A percentile compares a stretch with the other conserved stretches of the same genome.
Evolutionary conservation across 2,797 vertebrate genomes (phyloP).

Genomic region (Atherinosoma microstoma): DNA sequence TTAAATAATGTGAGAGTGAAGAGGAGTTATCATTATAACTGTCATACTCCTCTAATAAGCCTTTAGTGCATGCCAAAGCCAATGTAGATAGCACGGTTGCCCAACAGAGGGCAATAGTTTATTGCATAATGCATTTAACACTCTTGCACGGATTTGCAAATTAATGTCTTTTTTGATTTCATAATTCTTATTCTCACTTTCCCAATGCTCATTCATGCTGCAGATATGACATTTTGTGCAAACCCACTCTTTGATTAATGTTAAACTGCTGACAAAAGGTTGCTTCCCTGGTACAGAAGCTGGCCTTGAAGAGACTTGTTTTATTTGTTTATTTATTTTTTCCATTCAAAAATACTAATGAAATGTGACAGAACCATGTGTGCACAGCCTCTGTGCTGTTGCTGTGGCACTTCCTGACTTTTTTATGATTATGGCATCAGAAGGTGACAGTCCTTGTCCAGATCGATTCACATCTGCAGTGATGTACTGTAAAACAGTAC

Average conservation of each 20-base stretch:
- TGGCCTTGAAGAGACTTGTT: conserved; percentile 36
- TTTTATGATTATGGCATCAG: conserved; percentile 17
- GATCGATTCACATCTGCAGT: conserved; percentile 7
- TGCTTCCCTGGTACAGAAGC: conserved; percentile 32
- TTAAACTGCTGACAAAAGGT: conserved; percentile 37
- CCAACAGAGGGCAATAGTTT: conserved; percentile 89
- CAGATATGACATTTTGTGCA: conserved; percentile 32
- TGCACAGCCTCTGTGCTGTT: conserved; percentile 16
- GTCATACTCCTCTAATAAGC: conserved; percentile 50
- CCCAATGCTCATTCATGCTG: conserved; percentile 29
- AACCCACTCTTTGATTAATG: conserved; percentile 36
- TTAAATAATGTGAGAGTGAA: conserved; percentile 11
- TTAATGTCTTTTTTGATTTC: conserved; percentile 50
- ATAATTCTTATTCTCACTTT: conserved; percentile 31
- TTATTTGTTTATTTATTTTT: conserved; percentile 30
- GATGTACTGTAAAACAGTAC: neutral
- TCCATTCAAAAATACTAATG: conserved; percentile 32
- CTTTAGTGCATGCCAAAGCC: conserved; percentile 39
- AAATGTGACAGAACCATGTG: conserved; percentile 25
- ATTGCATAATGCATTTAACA: conserved; percentile 78
- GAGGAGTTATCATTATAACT: conserved; percentile 22
- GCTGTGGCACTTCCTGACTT: conserved; percentile 19
- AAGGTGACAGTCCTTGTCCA: conserved; percentile 1
- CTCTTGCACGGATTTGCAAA: conserved; percentile 50
- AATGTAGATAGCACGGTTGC: conserved; percentile 77